Evolutionary conservation across 2,113 vertebrate genomes (phyloP).

Genomic region (Cyprinodon variegatus): DNA sequence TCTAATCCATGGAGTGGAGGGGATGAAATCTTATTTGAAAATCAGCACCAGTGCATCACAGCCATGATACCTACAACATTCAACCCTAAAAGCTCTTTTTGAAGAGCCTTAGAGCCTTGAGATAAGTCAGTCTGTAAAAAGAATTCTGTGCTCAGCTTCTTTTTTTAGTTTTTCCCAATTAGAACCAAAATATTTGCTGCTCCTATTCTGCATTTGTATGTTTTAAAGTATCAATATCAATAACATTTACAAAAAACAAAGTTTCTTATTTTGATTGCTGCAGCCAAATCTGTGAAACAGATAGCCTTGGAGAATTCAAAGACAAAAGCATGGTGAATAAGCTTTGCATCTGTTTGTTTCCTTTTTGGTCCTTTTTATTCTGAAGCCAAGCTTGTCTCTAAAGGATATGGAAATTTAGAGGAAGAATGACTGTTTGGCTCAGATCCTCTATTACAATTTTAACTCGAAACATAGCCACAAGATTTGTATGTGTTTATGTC

Average conservation of each 20-base stretch:
- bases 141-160: slow-evolving; percentile 58
- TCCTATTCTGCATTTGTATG: slow-evolving; percentile 35
- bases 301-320: slow-evolving; percentile 76
- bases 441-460: slow-evolving; percentile 59
- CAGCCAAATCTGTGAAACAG: slow-evolving; percentile 52
- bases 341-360: slow-evolving; percentile 72
- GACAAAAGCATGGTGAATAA: slow-evolving; percentile 66
- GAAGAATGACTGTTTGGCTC: slow-evolving; percentile 75
- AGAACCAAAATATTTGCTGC: slow-evolving; percentile 44
- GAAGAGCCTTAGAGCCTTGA: slow-evolving; percentile 62
- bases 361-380: slow-evolving; percentile 69
- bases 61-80: slow-evolving; percentile 73
- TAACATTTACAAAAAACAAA: slow-evolving; percentile 51
- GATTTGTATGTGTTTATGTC: slow-evolving; percentile 55
- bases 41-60: slow-evolving; percentile 74
- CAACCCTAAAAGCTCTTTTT: slow-evolving; percentile 75
- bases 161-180: slow-evolving; percentile 58
- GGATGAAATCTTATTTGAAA: slow-evolving; percentile 78
- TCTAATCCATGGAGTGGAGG: slow-evolving; percentile 72
- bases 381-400: slow-evolving; percentile 69
- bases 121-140: slow-evolving; percentile 73
- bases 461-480: slow-evolving; percentile 46
- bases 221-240: slow-evolving; percentile 65
- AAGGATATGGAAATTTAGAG: slow-evolving; percentile 73
- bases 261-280: slow-evolving; percentile 36